Evolutionary conservation across 2,797 vertebrate species (phyloP).

Genomic region (Chaunax sp.): DNA sequence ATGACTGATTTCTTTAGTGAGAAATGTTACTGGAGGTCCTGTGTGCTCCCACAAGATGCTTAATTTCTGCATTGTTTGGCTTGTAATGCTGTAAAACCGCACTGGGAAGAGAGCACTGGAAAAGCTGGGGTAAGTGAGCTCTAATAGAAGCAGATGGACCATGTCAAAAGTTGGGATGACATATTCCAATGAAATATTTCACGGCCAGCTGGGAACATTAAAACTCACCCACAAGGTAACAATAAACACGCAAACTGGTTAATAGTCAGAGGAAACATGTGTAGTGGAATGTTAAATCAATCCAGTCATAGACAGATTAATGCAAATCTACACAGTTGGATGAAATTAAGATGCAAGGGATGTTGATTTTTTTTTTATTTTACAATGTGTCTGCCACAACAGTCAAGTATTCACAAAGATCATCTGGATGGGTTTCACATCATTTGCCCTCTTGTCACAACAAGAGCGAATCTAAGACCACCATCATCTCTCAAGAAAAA

Average conservation of each 20-base stretch:
- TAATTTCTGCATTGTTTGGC: slow-evolving; percentile 48
- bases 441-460: slow-evolving; percentile 42
- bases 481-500: slow-evolving; percentile 55
- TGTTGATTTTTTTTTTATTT: slow-evolving; percentile 9
- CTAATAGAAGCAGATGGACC: slow-evolving; percentile 53
- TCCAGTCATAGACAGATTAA: background rate
- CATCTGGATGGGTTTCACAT: slow-evolving; percentile 29
- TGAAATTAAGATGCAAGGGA: background rate
- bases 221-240: slow-evolving; percentile 13
- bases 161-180: slow-evolving; percentile 33
- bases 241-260: slow-evolving; percentile 32
- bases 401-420: slow-evolving; percentile 14
- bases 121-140: slow-evolving; percentile 38
- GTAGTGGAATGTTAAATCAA: slow-evolving; percentile 1
- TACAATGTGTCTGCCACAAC: background rate
- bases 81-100: slow-evolving; percentile 38
- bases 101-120: slow-evolving; percentile 34
- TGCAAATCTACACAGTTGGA: background rate
- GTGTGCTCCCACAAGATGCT: slow-evolving; percentile 9
- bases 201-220: slow-evolving; percentile 49
- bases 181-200: slow-evolving; percentile 48
- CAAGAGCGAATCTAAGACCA: slow-evolving; percentile 56
- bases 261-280: background rate
- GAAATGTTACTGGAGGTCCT: slow-evolving; percentile 31
- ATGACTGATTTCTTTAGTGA: slow-evolving; percentile 29